Percentiles rank a stretch among this genome's conserved stretches.
phyloP scores from a whole-genome alignment of 2,113 vertebrate species.

The Glaucomys volans region DNA sequence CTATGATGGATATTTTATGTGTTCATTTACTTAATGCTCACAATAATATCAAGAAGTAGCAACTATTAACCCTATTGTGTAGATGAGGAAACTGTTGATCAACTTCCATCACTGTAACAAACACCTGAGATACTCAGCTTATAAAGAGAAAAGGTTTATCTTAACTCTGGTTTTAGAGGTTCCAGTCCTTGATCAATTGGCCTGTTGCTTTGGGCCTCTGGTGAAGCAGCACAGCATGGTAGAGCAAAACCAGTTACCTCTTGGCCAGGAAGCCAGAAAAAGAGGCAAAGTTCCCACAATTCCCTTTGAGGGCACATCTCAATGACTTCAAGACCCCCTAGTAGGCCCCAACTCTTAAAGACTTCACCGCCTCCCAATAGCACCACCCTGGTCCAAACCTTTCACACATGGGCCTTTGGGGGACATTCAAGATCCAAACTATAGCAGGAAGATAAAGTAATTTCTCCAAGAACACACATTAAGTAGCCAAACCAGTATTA shows the following conservation, averaged over 20 bases:
- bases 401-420: neutral
- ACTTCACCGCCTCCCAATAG: neutral
- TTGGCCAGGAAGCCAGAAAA: neutral
- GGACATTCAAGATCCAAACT: neutral
- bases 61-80: neutral
- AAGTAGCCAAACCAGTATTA: neutral
- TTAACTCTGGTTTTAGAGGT: neutral
- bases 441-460: neutral
- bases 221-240: neutral
- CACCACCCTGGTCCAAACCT: neutral
- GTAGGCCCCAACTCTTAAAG: too few species aligned
- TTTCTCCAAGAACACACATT: neutral
- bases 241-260: neutral
- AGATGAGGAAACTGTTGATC: neutral
- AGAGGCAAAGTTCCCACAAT: too few species aligned
- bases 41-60: neutral
- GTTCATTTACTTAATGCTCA: slow-evolving; percentile 41
- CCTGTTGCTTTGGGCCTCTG: neutral
- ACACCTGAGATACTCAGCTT: neutral
- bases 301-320: neutral
- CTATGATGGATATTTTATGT: slow-evolving; percentile 21
- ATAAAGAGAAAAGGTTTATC: neutral
- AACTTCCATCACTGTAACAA: neutral
- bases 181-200: neutral
- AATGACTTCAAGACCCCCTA: neutral